Evolutionary conservation across 2,797 vertebrate genomes (phyloP).

Genomic region (Coracias cyanogaster): DNA sequence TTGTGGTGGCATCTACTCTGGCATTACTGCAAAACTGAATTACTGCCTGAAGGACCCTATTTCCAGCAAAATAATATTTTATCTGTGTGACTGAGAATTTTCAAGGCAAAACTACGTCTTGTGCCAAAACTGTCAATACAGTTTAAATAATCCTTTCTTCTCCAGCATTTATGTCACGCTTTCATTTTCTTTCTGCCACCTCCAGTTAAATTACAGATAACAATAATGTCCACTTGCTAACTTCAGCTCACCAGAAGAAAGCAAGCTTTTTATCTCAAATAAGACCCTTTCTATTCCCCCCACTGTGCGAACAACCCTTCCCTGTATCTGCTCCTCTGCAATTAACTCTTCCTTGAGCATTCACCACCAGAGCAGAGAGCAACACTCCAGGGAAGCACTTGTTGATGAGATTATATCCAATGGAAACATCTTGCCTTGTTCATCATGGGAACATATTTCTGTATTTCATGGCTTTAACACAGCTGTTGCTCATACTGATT

Average conservation of each 20-base stretch:
- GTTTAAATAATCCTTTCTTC: not conserved
- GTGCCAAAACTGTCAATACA: not conserved
- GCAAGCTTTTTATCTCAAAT: not conserved
- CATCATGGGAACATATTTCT: not conserved
- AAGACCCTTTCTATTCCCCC: not conserved
- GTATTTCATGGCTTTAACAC: not conserved
- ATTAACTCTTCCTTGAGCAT: not conserved
- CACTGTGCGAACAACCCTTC: not conserved
- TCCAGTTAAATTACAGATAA: not conserved
- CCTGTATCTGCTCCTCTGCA: not conserved
- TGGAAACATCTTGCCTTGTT: not conserved
- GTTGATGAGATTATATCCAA: not conserved
- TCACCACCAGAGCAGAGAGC: not conserved
- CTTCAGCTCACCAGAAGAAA: not conserved
- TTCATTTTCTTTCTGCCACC: not conserved
- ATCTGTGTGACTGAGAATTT: not conserved
- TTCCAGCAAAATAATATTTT: not conserved
- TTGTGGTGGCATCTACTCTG: not conserved
- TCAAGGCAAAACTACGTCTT: not conserved
- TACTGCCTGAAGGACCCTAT: not conserved
- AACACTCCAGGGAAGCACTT: not conserved
- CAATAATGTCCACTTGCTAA: not conserved
- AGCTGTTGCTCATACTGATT: not conserved
- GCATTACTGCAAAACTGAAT: not conserved
- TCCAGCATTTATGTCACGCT: not conserved